Conservation (phyloP, 2,888 invertebrate species). For the Tetragnatha montana region DNA sequence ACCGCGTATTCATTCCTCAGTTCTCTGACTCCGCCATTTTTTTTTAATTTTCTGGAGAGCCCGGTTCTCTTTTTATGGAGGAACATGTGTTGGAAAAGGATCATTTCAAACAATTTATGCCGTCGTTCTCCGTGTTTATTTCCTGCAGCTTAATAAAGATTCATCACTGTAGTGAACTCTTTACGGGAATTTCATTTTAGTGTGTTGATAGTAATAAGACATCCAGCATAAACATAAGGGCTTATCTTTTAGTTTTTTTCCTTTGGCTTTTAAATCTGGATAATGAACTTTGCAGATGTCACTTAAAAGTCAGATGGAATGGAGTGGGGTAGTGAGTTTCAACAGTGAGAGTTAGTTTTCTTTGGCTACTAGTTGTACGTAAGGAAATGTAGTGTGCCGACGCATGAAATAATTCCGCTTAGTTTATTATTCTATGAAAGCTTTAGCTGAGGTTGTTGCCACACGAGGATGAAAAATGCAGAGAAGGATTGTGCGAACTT, state of each 20-base stretch:
- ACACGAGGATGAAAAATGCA: too few species aligned
- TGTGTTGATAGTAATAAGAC: conserved; percentile 39
- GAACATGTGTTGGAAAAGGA: conserved; percentile 4
- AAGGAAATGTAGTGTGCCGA: too few species aligned
- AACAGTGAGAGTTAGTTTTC: too few species aligned
- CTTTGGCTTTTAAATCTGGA: not conserved
- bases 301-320: too few species aligned
- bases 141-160: conserved; percentile 36
- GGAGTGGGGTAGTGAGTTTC: too few species aligned
- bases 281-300: not conserved
- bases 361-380: too few species aligned
- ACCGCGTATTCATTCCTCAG: conserved; percentile 40
- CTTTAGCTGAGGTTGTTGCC: too few species aligned
- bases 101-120: conserved; percentile 9
- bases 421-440: too few species aligned
- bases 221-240: conserved; percentile 18
- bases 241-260: conserved; percentile 12
- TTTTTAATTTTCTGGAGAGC: conserved; percentile 1
- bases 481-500: too few species aligned
- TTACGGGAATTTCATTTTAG: conserved; percentile 25
- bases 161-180: conserved; percentile 18
- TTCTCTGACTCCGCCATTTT: conserved; percentile 21
- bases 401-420: too few species aligned
- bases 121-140: not conserved
- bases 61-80: not conserved